Base-by-base conservation (phyloP, 2,888 invertebrate species). In the Xanthorhoe designata region DNA sequence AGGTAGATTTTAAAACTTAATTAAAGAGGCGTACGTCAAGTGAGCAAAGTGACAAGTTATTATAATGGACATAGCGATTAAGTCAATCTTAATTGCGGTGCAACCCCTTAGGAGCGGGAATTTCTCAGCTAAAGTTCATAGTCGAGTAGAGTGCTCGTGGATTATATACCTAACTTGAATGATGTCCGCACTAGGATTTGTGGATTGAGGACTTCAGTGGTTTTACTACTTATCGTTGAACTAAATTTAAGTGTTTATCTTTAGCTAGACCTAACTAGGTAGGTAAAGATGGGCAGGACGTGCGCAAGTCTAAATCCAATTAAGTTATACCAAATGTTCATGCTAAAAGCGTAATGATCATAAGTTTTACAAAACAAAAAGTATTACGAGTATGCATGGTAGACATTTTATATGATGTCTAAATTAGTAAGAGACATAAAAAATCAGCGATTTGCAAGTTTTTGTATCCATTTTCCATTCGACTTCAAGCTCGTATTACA, bases 41-140 rank as follows among this genome's bases (percentile, higher is more conserved):
- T 47, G 29, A 54, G 42, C 13, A 10, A 24, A 51, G 58, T 63
- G 63, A 63, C 57, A 63, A 47, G 63, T 55, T 59, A 50, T 54
- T 54, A 63, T 49, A 51, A 42, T 56, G 52, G 63, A 60, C 56
- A 53, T 19, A 56, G 45, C 60, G 63, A 63, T 67, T 63, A 67
- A 29, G 63, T 67, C 63, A 60, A 53, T 63, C 67, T 60, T 63
- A 67, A 60, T 67, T 67, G 63, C 62, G 42, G 50, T 55, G 53
- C 56, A 55, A 52, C 47, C 24, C 67, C 59, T 56, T 13, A 7
- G 52, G 32, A 63, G 35, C 42, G 17, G 53, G 59, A 57, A 53
- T 35, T 55, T 45, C 58, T 58, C 55, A 38, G 51, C 59, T 47
- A n/a, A 66, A 66, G 59, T 67, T 67, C 42, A 63, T 49, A 32